Conservation (phyloP, 1,140 invertebrate species). For the Melipona quadrifasciata region DNA sequence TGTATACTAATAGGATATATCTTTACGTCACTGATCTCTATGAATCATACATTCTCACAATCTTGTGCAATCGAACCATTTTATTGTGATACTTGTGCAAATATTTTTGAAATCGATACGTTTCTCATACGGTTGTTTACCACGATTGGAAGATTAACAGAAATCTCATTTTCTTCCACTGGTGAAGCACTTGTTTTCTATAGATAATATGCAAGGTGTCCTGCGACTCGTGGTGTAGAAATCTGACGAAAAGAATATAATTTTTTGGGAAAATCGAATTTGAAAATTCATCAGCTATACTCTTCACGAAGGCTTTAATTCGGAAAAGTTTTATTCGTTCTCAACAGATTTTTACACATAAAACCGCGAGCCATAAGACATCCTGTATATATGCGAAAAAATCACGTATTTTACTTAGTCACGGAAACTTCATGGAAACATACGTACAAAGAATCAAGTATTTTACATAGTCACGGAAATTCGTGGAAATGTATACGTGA, state of each 20-base stretch:
- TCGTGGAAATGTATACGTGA: background rate
- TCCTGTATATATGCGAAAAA: background rate
- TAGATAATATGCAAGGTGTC: background rate
- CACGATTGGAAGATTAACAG: background rate
- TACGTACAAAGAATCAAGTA: background rate
- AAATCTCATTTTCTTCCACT: background rate
- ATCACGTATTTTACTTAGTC: background rate
- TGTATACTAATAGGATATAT: background rate
- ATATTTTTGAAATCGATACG: background rate
- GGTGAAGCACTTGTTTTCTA: background rate
- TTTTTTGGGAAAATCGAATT: no score
- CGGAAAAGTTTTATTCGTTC: no score
- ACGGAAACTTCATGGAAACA: background rate
- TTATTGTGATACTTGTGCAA: background rate
- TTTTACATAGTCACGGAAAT: background rate
- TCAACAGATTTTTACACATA: no score
- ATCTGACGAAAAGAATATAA: no score
- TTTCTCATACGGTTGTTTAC: background rate
- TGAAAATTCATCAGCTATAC: no score
- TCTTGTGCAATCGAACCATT: slow-evolving; percentile 25
- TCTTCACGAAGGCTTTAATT: no score
- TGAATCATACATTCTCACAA: slow-evolving; percentile 29
- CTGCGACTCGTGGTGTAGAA: no score
- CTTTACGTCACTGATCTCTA: slow-evolving; percentile 29
- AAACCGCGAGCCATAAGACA: no score